Conservation (phyloP, 2,797 vertebrate species). For the Micrastur ruficollis region DNA sequence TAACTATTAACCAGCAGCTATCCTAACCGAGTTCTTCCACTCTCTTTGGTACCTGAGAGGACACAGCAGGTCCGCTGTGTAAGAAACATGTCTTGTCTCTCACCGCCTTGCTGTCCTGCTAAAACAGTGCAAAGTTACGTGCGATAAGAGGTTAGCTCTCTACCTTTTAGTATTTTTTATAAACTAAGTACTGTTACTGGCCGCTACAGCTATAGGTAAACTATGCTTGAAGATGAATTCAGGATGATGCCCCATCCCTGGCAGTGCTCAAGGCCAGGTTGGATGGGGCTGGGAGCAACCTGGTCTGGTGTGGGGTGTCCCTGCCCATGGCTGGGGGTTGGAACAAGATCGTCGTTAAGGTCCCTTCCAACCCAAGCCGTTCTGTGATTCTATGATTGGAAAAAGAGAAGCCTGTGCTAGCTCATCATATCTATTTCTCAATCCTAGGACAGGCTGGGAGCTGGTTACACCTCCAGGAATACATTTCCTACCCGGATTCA, state of each 20-base stretch:
- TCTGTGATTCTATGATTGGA: not conserved
- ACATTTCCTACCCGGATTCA: not conserved
- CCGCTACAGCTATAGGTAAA: not conserved
- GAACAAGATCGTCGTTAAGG: no score
- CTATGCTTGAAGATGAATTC: not conserved
- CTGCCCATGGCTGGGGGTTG: no score
- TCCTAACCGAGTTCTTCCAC: not conserved
- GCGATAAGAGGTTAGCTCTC: not conserved
- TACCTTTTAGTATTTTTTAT: not conserved
- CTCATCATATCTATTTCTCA: not conserved
- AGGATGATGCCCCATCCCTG: not conserved
- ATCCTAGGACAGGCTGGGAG: not conserved
- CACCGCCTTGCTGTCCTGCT: not conserved
- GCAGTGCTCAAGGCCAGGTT: not conserved
- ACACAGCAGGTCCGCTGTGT: not conserved
- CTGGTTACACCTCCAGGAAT: not conserved
- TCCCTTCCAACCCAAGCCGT: no score
- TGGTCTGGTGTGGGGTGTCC: no score
- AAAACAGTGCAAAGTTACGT: rapidly evolving
- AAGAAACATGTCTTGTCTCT: not conserved
- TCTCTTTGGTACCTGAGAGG: not conserved
- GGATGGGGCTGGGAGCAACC: not conserved
- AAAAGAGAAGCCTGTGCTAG: not conserved
- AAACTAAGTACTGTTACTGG: not conserved
- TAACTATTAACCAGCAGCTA: slow-evolving; percentile 17